A percentile compares a stretch with the other conserved stretches of the same genome.
phyloP scores from a whole-genome alignment of 2,113 vertebrate genomes.

The Lagopus leucura region DNA sequence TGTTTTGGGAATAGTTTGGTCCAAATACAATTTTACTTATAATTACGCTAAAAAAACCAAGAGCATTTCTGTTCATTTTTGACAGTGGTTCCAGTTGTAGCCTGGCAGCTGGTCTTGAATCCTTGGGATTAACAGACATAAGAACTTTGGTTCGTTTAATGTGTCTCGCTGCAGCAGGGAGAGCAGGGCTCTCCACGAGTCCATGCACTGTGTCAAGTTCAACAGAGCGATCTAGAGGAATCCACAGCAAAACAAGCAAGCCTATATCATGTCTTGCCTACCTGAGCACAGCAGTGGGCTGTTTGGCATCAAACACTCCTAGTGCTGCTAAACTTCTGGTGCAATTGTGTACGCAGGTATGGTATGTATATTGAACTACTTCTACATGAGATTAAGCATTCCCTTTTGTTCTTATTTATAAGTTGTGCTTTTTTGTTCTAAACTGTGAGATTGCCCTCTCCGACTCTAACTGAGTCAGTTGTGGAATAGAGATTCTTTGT shows the following conservation, averaged over 20 bases:
- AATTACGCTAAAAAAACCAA: background rate
- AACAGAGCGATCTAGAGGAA: conserved; percentile 84
- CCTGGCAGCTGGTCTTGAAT: conserved; percentile 96
- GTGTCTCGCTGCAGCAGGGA: conserved; percentile 95
- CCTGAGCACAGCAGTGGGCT: conserved; percentile 96
- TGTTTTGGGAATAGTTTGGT: background rate
- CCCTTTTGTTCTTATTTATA: background rate
- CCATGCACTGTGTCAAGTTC: conserved; percentile 68
- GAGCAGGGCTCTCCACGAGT: conserved; percentile 93
- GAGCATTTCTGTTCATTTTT: background rate
- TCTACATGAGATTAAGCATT: accelerated
- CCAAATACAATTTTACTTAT: background rate
- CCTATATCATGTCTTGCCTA: conserved; percentile 97
- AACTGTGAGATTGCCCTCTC: background rate
- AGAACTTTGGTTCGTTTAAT: conserved; percentile 94
- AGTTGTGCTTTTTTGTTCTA: background rate
- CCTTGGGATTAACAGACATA: conserved; percentile 95
- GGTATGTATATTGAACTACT: background rate
- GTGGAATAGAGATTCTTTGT: background rate
- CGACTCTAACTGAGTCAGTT: background rate
- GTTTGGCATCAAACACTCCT: conserved; percentile 93
- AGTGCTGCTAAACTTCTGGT: conserved; percentile 95
- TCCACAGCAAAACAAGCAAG: conserved; percentile 89
- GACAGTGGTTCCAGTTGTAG: conserved; percentile 97
- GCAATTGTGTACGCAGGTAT: conserved; percentile 95